Percentiles rank a stretch among this genome's conserved stretches.
These are phyloP conservation scores for Pseudomugil gertrudae DNA, from an alignment of 2,797 vertebrate species.

Conservation along the genomic window DNA sequence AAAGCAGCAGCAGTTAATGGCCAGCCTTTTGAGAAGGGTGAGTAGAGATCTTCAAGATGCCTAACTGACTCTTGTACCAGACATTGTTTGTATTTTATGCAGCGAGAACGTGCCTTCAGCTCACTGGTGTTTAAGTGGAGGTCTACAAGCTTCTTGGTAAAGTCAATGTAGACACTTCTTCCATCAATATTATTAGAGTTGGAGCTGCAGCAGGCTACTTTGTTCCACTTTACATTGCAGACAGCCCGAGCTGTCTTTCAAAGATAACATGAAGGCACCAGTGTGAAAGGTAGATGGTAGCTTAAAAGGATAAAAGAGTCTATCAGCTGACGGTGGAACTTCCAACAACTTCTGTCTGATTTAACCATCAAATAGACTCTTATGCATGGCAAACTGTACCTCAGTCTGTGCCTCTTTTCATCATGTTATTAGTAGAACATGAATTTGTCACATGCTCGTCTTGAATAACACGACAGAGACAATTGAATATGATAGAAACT, in stretches of 20 bases:
- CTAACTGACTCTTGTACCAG: conserved; percentile 59
- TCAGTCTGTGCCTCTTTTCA: conserved; percentile 68
- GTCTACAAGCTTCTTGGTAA: conserved; percentile 10
- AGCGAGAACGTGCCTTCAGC: conserved; percentile 19
- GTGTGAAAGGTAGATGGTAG: conserved; percentile 69
- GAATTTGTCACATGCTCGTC: conserved; percentile 61
- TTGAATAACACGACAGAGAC: conserved; percentile 62
- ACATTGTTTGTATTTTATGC: conserved; percentile 61
- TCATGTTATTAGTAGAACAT: conserved; percentile 74
- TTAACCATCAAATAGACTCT: conserved; percentile 72
- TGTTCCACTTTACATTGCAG: conserved; percentile 48
- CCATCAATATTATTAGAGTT: conserved; percentile 35
- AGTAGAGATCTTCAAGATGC: conserved; percentile 79
- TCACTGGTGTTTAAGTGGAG: conserved; percentile 38
- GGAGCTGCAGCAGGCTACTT: conserved; percentile 32
- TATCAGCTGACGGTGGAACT: conserved; percentile 69
- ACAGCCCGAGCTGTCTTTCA: conserved; percentile 57
- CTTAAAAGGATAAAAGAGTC: conserved; percentile 77
- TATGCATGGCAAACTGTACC: conserved; percentile 72
- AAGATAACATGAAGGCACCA: conserved; percentile 59
- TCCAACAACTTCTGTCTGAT: conserved; percentile 72
- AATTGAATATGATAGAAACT: conserved; percentile 67
- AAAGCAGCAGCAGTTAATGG: conserved; percentile 97
- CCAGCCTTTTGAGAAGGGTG: conserved; percentile 96
- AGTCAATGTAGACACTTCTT: conserved; percentile 28